These are phyloP conservation scores for Lepidurus couesii DNA, from an alignment of 1,140 invertebrate species.

Conservation along the genomic window DNA sequence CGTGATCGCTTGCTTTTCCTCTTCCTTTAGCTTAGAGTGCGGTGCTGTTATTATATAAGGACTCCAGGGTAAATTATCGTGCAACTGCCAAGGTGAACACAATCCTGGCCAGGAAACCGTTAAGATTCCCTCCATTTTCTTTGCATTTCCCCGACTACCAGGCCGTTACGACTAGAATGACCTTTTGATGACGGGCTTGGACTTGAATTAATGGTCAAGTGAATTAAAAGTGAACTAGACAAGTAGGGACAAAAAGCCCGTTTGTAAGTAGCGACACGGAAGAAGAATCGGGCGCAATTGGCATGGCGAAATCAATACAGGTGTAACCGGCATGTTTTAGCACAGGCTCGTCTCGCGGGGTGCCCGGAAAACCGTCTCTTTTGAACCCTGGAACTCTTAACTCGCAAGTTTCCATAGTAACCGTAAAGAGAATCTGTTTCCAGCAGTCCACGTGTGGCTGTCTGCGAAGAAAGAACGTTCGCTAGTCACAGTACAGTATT, in stretches of 20 bases:
- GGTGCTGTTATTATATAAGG: neutral
- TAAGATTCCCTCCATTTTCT: constrained; percentile 1
- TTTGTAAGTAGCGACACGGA: neutral
- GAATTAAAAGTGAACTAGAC: neutral
- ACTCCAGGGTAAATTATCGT: neutral
- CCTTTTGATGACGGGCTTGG: neutral
- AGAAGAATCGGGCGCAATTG: neutral
- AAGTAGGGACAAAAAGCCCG: neutral
- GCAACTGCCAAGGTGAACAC: neutral
- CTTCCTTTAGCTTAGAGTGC: neutral
- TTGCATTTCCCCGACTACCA: neutral
- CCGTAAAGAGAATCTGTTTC: neutral
- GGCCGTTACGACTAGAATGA: neutral
- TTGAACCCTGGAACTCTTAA: neutral
- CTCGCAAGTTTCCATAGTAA: neutral
- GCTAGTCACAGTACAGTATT: neutral
- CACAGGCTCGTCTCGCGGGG: neutral
- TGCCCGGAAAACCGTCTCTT: neutral
- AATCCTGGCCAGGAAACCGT: neutral
- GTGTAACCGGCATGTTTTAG: neutral
- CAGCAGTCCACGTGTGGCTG: constrained; percentile 5
- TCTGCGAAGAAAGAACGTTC: neutral
- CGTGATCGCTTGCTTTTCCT: neutral
- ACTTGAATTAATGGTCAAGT: neutral
- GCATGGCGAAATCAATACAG: constrained; percentile 5